Evolutionary conservation across 2,888 invertebrate species (phyloP).

Genomic region (Melolontha melolontha): DNA sequence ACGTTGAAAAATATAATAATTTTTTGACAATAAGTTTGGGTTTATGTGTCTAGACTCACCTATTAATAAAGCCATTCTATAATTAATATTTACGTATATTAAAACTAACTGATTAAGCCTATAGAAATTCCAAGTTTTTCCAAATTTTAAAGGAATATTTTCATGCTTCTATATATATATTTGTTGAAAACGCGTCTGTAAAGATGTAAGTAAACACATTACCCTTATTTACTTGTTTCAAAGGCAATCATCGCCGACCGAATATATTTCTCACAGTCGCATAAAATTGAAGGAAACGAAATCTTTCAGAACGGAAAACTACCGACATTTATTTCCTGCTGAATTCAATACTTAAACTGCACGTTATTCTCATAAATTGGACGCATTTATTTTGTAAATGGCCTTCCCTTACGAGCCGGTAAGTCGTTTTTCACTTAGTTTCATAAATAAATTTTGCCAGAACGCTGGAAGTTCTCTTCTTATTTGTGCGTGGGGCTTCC

Average conservation of each 20-base stretch:
- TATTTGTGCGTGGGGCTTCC: slow-evolving; percentile 2
- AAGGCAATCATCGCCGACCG: background rate
- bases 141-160: too few relatives aligned
- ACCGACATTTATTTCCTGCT: slow-evolving; percentile 26
- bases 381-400: slow-evolving; percentile 38
- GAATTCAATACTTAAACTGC: slow-evolving; percentile 40
- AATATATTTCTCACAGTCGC: background rate
- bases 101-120: too few relatives aligned
- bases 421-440: slow-evolving; percentile 40
- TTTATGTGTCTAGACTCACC: too few relatives aligned
- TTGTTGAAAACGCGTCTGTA: too few relatives aligned
- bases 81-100: too few relatives aligned
- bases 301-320: slow-evolving; percentile 25
- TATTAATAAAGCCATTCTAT: too few relatives aligned
- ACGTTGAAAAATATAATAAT: too few relatives aligned
- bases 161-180: too few relatives aligned
- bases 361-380: slow-evolving; percentile 40
- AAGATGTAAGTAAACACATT: too few relatives aligned
- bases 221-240: too few relatives aligned
- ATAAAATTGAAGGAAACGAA: slow-evolving; percentile 19
- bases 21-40: too few relatives aligned
- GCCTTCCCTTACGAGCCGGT: slow-evolving; percentile 35
- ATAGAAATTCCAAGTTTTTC: too few relatives aligned
- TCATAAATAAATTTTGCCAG: slow-evolving; percentile 34
- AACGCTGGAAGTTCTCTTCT: slow-evolving; percentile 6